Base-by-base conservation (phyloP, 2,888 invertebrate genomes). In the Azorinus chamasolen region DNA sequence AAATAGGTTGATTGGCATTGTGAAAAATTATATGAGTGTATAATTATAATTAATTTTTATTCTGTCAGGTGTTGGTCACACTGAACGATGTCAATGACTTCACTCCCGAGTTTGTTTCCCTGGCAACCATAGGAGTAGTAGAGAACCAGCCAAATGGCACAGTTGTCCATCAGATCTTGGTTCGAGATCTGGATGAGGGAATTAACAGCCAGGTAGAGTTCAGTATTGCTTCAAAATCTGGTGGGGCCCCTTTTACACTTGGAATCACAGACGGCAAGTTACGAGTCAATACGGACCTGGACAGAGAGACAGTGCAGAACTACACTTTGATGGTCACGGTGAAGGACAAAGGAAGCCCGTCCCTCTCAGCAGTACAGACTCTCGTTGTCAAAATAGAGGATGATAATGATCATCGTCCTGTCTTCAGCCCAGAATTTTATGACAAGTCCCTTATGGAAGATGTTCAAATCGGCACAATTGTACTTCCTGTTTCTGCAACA, bases 391-490 rank as follows among this genome's bases (percentile, higher is more conserved):
- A 71, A 6, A 79, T 91, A 1, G 84, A 76, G 20, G 91, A 91
- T 66, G 85, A 74, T 22, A 91, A 91, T 63, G 91, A 91, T 70
- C 87, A 91, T 68, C 66, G 57, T 32, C 91, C 91, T 2, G 75
- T 83, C 24, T 89, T 90, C 73, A 97, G 97, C 93, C 94, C 95
- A 37, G 95, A 95, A 85, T 95, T 95, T 85, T 98, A 97, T 93
- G 95, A 95, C 0, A 94, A 97, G 39, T 94, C 95, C 77, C 83
- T 98, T 24, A 96, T 97, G 0, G 98, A 98, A 94, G 97, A 98
- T 93, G 97, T 97, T n/a, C 96, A 96, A 83, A 97, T 98, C 84
- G 98, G 98, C 6, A 96, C 97, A 48, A 97, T 96, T 92, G 96
- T 98, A 0, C 93, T 98, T 46, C 97, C 97, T 95, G 96, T 88